These are phyloP conservation scores for Galaxea fascicularis DNA, from an alignment of 92 coral and sea anemone genomes.

Conservation along the genomic window DNA sequence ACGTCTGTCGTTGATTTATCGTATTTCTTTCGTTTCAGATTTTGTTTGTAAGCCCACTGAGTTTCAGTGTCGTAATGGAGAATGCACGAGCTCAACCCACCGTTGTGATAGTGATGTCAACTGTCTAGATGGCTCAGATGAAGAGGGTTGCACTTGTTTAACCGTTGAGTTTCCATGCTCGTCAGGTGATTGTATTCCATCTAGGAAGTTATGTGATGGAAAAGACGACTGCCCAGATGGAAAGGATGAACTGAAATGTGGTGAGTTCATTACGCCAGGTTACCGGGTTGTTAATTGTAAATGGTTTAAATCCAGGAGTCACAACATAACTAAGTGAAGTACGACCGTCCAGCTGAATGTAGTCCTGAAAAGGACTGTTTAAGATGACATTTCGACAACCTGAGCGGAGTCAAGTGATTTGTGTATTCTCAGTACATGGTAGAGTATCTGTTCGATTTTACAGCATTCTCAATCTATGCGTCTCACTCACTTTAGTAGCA, in stretches of 20 bases:
- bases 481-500: too few relatives aligned
- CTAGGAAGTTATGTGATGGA: constrained; percentile 59
- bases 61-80: constrained; percentile 64
- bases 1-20: too few relatives aligned
- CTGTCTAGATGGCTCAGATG: constrained; percentile 70
- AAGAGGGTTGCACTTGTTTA: constrained; percentile 63
- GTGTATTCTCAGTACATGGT: too few relatives aligned
- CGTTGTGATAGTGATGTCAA: constrained; percentile 66
- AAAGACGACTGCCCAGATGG: constrained; percentile 62
- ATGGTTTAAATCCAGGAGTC: too few relatives aligned
- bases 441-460: too few relatives aligned
- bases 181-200: constrained; percentile 60
- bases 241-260: constrained; percentile 66
- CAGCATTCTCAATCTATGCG: too few relatives aligned
- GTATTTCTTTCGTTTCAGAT: not conserved
- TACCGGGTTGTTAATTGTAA: not conserved
- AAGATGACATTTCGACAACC: too few relatives aligned
- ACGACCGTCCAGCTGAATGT: too few relatives aligned
- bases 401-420: too few relatives aligned
- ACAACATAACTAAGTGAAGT: too few relatives aligned
- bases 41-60: constrained; percentile 42
- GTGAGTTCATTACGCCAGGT: constrained; percentile 22
- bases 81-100: constrained; percentile 51
- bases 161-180: constrained; percentile 59
- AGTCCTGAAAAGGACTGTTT: too few relatives aligned